Evolutionary conservation across 2,113 vertebrate genomes (phyloP).

Genomic region (Pelodiscus sinensis): DNA sequence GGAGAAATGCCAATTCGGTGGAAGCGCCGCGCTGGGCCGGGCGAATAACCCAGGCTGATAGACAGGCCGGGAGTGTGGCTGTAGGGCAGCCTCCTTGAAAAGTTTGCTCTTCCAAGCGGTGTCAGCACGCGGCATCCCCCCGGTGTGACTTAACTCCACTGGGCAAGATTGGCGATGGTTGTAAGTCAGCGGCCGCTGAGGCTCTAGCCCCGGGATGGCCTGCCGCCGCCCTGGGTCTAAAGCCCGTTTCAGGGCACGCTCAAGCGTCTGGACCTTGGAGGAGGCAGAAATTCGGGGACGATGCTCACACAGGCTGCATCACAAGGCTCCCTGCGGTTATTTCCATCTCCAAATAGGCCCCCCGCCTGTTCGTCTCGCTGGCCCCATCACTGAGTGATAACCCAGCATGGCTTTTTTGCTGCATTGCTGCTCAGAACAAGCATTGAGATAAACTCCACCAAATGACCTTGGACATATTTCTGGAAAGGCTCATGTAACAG

Average conservation of each 20-base stretch:
- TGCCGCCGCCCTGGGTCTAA: not conserved
- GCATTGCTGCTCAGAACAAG: not conserved
- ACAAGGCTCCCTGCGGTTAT: accelerated
- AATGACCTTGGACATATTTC: not conserved
- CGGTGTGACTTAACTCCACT: accelerated
- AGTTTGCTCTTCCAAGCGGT: not conserved
- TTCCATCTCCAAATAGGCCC: accelerated
- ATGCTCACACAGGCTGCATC: not conserved
- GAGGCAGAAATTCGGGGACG: not conserved
- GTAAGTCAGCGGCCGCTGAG: accelerated
- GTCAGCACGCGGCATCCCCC: accelerated
- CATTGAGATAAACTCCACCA: not conserved
- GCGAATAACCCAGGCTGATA: not conserved
- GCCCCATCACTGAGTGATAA: not conserved
- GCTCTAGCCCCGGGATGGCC: not conserved
- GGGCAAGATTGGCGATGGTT: not conserved
- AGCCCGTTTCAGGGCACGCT: not conserved
- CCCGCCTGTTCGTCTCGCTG: accelerated
- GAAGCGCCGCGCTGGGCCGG: not conserved
- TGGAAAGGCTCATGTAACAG: not conserved
- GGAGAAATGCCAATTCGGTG: not conserved
- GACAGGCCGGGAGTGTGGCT: not conserved
- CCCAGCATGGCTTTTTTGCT: not conserved
- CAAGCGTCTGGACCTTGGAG: not conserved
- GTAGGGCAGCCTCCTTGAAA: not conserved